Base-by-base conservation (phyloP, 2,888 invertebrate species). In the Alitta virens region DNA sequence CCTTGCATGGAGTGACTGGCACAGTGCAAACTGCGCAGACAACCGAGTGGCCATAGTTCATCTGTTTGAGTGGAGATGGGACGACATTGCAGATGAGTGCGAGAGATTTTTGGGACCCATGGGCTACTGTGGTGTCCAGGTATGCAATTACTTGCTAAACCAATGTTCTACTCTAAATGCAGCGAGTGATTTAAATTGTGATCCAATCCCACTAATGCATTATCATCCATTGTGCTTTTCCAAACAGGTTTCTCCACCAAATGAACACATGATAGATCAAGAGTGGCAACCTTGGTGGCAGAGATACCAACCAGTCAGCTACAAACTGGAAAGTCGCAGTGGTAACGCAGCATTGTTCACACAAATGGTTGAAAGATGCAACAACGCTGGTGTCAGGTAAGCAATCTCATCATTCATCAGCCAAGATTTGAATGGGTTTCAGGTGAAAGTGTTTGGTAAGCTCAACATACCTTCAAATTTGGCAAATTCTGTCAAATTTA, bases 31-130 rank as follows among this genome's bases (percentile, higher is more conserved):
- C 63, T 77, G 76, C 63, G 67, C 65, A 0, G 64, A 65, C 25
- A 76, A 76, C 7, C 72, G 76, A 46, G 74, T 74, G 56, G 76
- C 74, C 3, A 75, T n/a, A n/a, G n/a, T n/a, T n/a, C n/a, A n/a
- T n/a, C n/a, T n/a, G n/a, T n/a, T n/a, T n/a, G n/a, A n/a, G 63
- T 79, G 79, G 79, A 77, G 72, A 64, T 79, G 78, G 78, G 63
- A 73, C 0, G 78, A 77, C 56, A 71, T 79, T 14, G 79, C 79
- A n/a, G 58, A 60, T 7, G 79, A 79, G 62, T 79, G 79, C 63
- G 78, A 77, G 65, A 59, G 77, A 5, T 78, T 71, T 63, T 71
- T 79, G 16, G 75, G 74, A 23, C 74, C 76, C n/a, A n/a, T n/a
- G n/a, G n/a, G n/a, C n/a, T n/a, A n/a, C n/a, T n/a, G n/a, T n/a